phyloP scores from a whole-genome alignment of 2,888 invertebrate species.

The Andricus curvator region DNA sequence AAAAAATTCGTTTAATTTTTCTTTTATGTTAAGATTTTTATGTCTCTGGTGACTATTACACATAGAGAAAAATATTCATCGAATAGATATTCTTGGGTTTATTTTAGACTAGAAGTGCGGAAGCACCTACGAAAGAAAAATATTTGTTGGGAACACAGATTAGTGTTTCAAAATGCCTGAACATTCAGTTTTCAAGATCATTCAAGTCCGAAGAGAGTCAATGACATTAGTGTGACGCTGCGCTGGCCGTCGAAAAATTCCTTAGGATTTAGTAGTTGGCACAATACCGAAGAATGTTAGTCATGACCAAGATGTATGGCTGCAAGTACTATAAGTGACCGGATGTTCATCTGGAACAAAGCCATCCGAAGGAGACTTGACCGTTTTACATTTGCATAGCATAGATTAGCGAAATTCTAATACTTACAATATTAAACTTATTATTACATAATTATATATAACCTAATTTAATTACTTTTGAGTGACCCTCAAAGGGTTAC shows the following conservation, averaged over 20 bases:
- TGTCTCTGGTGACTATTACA: background rate
- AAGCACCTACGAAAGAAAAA: background rate
- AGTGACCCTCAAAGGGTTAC: background rate
- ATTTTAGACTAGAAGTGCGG: background rate
- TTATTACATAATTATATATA: background rate
- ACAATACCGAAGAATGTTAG: constrained; percentile 24
- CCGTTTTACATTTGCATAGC: background rate
- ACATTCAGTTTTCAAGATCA: background rate
- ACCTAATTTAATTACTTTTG: background rate
- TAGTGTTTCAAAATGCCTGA: background rate
- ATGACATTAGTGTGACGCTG: constrained; percentile 20
- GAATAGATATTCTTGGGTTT: too few relatives aligned
- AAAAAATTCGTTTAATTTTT: too few relatives aligned
- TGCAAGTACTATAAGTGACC: constrained; percentile 16
- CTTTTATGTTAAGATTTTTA: too few relatives aligned
- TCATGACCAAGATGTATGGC: constrained; percentile 4
- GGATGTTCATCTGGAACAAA: constrained; percentile 32
- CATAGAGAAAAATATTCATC: too few relatives aligned
- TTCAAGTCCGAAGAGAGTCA: constrained; percentile 19
- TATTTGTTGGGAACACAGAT: background rate
- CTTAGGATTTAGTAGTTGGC: constrained; percentile 18
- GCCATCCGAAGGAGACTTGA: constrained; percentile 19
- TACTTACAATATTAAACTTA: background rate
- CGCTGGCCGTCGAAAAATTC: background rate
- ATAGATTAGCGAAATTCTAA: background rate